Conservation (phyloP, 30 jellyfish, hydroid and myxozoan genomes). For the Clytia hemisphaerica region DNA sequence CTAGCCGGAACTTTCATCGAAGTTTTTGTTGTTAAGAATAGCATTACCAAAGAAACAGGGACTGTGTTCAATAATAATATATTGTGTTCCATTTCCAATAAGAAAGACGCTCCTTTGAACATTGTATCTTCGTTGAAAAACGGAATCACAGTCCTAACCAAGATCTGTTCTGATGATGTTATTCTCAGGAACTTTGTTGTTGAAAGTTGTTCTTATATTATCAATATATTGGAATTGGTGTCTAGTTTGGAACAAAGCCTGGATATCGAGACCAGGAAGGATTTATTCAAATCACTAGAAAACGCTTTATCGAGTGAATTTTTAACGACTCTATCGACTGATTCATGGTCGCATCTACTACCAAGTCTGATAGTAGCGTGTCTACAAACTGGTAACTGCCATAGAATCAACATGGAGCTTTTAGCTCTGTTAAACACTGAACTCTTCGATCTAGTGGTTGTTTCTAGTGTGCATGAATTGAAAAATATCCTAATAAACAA, state of each 20-base stretch:
- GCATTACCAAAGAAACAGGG: not conserved
- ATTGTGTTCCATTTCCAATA: not conserved
- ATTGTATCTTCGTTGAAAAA: not conserved
- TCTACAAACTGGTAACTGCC: no score
- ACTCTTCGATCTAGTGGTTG: conserved; percentile 1
- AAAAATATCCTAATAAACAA: no score
- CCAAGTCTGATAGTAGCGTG: not conserved
- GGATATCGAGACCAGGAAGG: not conserved
- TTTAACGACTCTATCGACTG: not conserved
- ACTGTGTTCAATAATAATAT: not conserved
- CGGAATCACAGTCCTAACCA: not conserved
- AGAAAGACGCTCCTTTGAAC: not conserved
- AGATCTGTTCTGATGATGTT: not conserved
- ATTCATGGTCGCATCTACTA: not conserved
- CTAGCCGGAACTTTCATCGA: conserved; percentile 47
- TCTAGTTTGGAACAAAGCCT: not conserved
- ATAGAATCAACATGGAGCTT: no score
- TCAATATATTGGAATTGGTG: not conserved
- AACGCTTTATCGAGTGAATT: not conserved
- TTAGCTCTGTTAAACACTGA: not conserved
- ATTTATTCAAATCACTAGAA: not conserved
- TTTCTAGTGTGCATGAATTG: conserved; percentile 11
- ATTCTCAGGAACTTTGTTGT: conserved; percentile 1
- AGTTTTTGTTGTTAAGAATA: not conserved
- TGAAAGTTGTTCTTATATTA: not conserved